Base-by-base conservation (phyloP, 2,888 invertebrate species). In the Morpho achilles region DNA sequence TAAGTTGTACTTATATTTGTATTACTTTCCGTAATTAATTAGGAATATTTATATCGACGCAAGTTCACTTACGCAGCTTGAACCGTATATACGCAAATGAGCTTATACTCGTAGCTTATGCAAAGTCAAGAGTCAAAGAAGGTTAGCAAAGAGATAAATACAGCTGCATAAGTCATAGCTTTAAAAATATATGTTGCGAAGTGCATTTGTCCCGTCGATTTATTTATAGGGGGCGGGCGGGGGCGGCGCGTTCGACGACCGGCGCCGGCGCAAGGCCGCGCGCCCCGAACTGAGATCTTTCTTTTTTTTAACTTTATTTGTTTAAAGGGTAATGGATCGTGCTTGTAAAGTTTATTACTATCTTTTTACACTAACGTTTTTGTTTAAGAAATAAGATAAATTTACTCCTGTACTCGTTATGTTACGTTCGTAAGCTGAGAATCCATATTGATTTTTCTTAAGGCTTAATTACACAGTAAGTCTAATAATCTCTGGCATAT, bases 171-270 rank as follows among this genome's bases (percentile, higher is more conserved):
- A 77, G 73, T 76, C 72, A 72, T 71, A 73, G 73, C 71, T 74
- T 78, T 77, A 75, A 75, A 75, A 75, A 76, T 75, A 75, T 75
- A 74, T 76, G 70, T 59, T 71, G 70, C 72, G 58, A 73, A 77
- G 79, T 84, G 83, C 84, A 85, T 84, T 74, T 74, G 73, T 75
- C 72, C 79, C 79, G 78, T 74, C 69, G 76, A 77, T 76, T 75
- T 86, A 84, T 84, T 85, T 83, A 84, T 84, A 85, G 80, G 81
- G 72, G 71, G 77, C 75, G 63, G 68, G 59, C 55, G 63, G 60
- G 48, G 59, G 61, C 53, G 53, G 67, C 57, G 59, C 69, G 68
- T 66, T 58, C 72, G 72, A 59, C 68, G 71, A 69, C 71, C 71
- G 72, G 64, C 59, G 67, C 74, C 61, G 56, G 55, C 61, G 62